Conservation (phyloP, 1,140 invertebrate genomes). For the Macrosteles quadrilineatus region DNA sequence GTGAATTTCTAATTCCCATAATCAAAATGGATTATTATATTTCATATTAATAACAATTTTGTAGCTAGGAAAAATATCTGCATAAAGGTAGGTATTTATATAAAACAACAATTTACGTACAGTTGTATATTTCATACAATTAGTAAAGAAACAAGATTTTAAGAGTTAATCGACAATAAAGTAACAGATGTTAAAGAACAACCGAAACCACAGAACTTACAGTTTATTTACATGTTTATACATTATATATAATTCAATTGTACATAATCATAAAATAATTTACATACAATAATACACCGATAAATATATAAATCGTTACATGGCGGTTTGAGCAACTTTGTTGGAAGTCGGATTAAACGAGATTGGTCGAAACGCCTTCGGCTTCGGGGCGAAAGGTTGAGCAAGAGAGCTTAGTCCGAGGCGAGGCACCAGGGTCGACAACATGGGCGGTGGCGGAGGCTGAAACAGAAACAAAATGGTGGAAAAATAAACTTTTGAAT, state of each 20-base stretch:
- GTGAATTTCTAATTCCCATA: too few species aligned
- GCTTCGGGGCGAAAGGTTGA: slow-evolving; percentile 48
- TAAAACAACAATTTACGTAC: too few species aligned
- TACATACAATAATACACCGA: not conserved
- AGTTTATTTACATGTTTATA: not conserved
- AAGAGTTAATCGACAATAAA: slow-evolving; percentile 6
- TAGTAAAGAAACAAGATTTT: not conserved
- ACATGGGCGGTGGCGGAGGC: slow-evolving; percentile 3
- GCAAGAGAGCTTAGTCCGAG: slow-evolving; percentile 33
- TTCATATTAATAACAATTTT: too few species aligned
- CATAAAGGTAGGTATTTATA: too few species aligned
- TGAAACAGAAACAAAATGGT: too few species aligned
- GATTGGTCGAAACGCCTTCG: slow-evolving; percentile 52
- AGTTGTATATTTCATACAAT: not conserved
- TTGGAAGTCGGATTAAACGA: slow-evolving; percentile 48
- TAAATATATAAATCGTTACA: slow-evolving; percentile 10
- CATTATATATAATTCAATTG: not conserved
- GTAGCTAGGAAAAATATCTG: too few species aligned
- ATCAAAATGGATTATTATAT: too few species aligned
- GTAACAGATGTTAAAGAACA: slow-evolving; percentile 18
- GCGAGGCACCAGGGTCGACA: slow-evolving; percentile 6
- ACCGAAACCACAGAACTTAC: not conserved
- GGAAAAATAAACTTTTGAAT: too few species aligned
- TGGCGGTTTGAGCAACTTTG: slow-evolving; percentile 40
- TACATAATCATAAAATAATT: not conserved